Evolutionary conservation across 2,113 vertebrate genomes (phyloP), one percentile per base, ranked within the genome.

Genomic region (Anser brachyrhynchus): DNA sequence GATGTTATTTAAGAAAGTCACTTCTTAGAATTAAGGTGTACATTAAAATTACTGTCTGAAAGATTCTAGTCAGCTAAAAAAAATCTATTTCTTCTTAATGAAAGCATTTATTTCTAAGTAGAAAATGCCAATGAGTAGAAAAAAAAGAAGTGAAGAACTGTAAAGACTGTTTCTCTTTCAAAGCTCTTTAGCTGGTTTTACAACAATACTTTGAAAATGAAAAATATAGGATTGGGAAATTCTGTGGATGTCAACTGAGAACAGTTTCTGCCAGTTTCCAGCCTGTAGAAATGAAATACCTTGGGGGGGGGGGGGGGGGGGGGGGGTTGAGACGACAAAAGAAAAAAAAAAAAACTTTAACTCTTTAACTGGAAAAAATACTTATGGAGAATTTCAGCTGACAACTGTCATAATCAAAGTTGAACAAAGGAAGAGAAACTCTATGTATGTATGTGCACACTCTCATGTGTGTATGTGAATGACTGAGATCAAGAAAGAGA

Each of bases 1-100:
- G 84, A 95, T 39, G 80, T 93, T 96, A 94, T 83, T 98, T 96
- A 95, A 96, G 87, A 96, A 97, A 97, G 80, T 70, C 78, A 31
- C 75, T 93, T 95, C 64, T 86, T 92, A 93, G 72, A 82, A 84
- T 95, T 94, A 97, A 97, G 66, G 74, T 96, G 44, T 93, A 95
- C 92, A 76, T 94, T 95, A 96, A 97, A 97, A 96, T 96, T 93
- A 84, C 37, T 91, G 51, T 28, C 67, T 62, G 69, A 73, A 91
- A 76, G 17, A 92, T 95, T 95, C 65, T 78, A 94, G 95, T 94
- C 93, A 95, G 73, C 77, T 93, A 89, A 85, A 94, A 93, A 96
- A 96, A 95, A 92, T 83, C 71, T 95, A 81, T 89, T 94, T 73
- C 10, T 61, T 70, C 90, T 94, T 89, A 97, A 86, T 70, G 75